Evolutionary conservation across 2,888 invertebrate genomes (phyloP).

Genomic region (Epiblema foenella): DNA sequence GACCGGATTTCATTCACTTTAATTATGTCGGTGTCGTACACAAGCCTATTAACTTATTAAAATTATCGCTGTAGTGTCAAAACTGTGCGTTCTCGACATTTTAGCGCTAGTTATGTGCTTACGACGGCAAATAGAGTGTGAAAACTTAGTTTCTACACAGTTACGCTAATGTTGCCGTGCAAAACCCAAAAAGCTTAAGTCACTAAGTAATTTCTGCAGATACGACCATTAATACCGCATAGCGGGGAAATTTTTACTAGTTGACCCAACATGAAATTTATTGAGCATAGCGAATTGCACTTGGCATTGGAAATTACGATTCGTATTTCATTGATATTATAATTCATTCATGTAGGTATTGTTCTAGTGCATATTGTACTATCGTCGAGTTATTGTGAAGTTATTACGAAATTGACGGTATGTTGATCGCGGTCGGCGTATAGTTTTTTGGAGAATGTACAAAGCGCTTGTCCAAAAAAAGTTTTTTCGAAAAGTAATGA

Average conservation of each 20-base stretch:
- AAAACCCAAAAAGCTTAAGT: background rate
- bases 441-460: too few relatives aligned
- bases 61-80: conserved; percentile 30
- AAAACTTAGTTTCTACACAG: conserved; percentile 59
- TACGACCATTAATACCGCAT: background rate
- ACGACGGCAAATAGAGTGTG: conserved; percentile 68
- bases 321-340: conserved; percentile 2
- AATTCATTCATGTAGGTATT: conserved; percentile 11
- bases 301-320: conserved; percentile 8
- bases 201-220: background rate
- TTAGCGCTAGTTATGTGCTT: conserved; percentile 51
- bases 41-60: background rate
- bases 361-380: background rate
- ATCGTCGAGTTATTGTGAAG: background rate
- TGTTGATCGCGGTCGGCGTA: background rate
- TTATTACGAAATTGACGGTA: background rate
- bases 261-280: conserved; percentile 38
- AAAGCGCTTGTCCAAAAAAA: too few relatives aligned
- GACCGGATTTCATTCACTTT: too few relatives aligned
- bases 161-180: conserved; percentile 49
- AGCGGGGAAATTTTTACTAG: conserved; percentile 51
- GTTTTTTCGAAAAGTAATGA: too few relatives aligned
- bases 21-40: too few relatives aligned
- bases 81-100: conserved; percentile 32
- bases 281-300: conserved; percentile 39